Conservation (phyloP, 2,888 invertebrate genomes). For the Melanchra persicariae region DNA sequence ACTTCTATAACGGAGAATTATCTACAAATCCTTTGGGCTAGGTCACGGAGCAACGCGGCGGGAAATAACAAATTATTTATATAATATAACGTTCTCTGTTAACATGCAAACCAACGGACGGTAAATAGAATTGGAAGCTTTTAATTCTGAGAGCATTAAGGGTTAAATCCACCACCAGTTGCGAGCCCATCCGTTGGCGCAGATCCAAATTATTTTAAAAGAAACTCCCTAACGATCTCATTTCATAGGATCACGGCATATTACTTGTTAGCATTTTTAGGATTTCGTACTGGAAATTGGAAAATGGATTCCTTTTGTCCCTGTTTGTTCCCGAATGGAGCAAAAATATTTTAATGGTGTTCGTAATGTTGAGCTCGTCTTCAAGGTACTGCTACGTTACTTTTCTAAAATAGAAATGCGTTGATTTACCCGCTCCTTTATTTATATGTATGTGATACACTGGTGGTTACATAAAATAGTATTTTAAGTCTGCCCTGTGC, state of each 20-base stretch:
- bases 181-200: conserved; percentile 81
- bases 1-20: no score
- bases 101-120: conserved; percentile 70
- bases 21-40: background rate
- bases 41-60: background rate
- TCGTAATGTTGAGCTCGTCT: conserved; percentile 1
- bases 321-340: conserved; percentile 9
- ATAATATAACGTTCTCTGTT: conserved; percentile 53
- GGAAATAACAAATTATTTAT: background rate
- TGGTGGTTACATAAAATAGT: background rate
- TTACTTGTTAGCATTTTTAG: conserved; percentile 65
- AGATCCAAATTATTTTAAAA: conserved; percentile 88
- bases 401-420: background rate
- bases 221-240: conserved; percentile 82
- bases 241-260: conserved; percentile 71
- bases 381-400: background rate
- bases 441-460: background rate
- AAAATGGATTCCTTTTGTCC: conserved; percentile 56
- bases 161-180: conserved; percentile 87
- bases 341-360: conserved; percentile 20
- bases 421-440: background rate
- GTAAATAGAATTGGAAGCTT: conserved; percentile 80
- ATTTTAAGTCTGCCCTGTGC: no score
- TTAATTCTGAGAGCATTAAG: conserved; percentile 81
- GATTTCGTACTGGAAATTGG: conserved; percentile 57